Percentiles rank a stretch among this genome's conserved stretches.
These are phyloP conservation scores for Xestoiulus laeticollis DNA, from an alignment of 2,888 invertebrate genomes.

Conservation along the genomic window DNA sequence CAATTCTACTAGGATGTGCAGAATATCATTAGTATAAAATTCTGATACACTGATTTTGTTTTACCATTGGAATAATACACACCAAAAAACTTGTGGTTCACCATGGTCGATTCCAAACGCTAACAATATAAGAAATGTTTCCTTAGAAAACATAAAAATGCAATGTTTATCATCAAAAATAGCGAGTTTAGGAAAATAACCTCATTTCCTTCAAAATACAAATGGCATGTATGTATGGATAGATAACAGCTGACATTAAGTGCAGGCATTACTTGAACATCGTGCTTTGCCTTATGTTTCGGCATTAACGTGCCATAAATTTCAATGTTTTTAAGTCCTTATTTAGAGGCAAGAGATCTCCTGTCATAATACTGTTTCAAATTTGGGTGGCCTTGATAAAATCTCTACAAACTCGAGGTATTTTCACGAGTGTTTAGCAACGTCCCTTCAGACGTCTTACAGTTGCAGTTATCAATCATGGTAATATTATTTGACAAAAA, in stretches of 20 bases:
- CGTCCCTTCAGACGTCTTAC: neutral
- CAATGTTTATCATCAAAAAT: neutral
- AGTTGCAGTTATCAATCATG: neutral
- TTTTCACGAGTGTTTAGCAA: slow-evolving; percentile 36
- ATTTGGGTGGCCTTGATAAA: slow-evolving; percentile 43
- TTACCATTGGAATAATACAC: too few relatives aligned
- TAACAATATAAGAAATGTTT: too few relatives aligned
- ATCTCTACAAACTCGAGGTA: neutral
- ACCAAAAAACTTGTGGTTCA: too few relatives aligned
- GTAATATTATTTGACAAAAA: slow-evolving; percentile 23
- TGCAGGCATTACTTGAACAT: neutral
- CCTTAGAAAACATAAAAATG: too few relatives aligned
- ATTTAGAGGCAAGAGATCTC: neutral
- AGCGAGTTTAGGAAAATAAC: neutral
- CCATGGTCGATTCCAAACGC: too few relatives aligned
- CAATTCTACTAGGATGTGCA: too few relatives aligned
- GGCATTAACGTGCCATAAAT: slow-evolving; percentile 10
- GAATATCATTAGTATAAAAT: too few relatives aligned
- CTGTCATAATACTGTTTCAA: neutral
- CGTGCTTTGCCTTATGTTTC: neutral
- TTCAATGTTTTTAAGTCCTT: neutral
- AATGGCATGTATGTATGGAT: neutral
- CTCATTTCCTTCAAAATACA: neutral
- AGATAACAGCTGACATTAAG: slow-evolving; percentile 23
- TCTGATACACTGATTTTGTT: too few relatives aligned